Evolutionary conservation across 2,888 invertebrate species (phyloP), one percentile per base, ranked within the genome.

Genomic region (Dicyrtoma fusca): DNA sequence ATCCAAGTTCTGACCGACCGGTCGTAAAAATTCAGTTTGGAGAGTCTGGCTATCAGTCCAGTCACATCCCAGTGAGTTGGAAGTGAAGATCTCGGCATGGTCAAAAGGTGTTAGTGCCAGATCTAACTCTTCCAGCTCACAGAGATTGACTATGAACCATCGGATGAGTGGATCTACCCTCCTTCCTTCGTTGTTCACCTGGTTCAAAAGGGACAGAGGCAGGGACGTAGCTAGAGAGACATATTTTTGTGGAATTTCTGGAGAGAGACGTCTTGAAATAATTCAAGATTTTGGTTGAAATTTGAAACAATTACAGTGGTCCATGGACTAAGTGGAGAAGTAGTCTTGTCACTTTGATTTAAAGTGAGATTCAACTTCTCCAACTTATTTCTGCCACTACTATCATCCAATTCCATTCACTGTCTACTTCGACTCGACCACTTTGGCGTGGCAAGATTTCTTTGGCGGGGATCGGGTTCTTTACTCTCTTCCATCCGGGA

Each of bases 331-430:
- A 87, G 88, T 88, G 88, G 88, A 88, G 88, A 85, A 87, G 88
- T 87, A 85, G 87, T 87, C 86, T 87, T 87, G 86, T 85, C 87
- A 87, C 87, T 87, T 86, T 84, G 84, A 82, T 80, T 77, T 82
- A 83, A 85, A 88, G 88, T 88, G 89, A 89, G 89, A 89, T 89
- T 89, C 89, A 88, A 89, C 89, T 89, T 88, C 89, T 89, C 89
- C 89, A 88, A 88, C 89, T 89, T 88, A 88, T 87, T 86, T 85
- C 87, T 83, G 83, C 78, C 77, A 77, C 76, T 75, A 74, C 61
- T 65, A 68, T 74, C 76, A 72, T 51, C 78, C 13, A 3, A 61
- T 26, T 25, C 47, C 13, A 42, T 69, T 1, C 14, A 4, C 42
- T 62, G 5, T 62, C 3, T 57, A 19, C 23, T 59, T 19, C 4